Conservation (phyloP, 1,140 invertebrate genomes). For the Zaprionus vittiger region DNA sequence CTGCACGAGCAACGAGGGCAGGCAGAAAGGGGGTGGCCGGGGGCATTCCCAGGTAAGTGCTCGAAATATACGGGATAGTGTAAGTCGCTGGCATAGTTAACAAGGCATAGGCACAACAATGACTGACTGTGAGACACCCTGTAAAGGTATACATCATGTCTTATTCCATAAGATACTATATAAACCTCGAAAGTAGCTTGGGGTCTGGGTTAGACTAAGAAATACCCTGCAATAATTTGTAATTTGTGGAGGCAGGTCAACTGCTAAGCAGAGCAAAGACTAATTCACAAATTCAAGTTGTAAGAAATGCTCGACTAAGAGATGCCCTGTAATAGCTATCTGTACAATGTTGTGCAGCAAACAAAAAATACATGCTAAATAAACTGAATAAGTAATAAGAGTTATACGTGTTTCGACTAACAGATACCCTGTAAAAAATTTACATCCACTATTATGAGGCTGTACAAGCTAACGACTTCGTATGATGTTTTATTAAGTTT, state of each 20-base stretch:
- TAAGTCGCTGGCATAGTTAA: not conserved
- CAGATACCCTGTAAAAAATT: not conserved
- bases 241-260: too few species aligned
- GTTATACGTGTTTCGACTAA: too few species aligned
- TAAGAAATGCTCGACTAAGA: not conserved
- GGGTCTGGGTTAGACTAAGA: not conserved
- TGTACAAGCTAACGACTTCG: too few species aligned
- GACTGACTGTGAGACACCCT: not conserved
- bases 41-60: conserved; percentile 14
- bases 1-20: not conserved
- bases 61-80: conserved; percentile 10
- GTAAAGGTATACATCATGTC: not conserved
- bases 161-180: not conserved
- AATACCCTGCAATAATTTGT: not conserved
- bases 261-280: too few species aligned
- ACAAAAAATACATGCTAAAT: too few species aligned
- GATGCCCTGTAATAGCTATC: not conserved
- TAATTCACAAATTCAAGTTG: too few species aligned
- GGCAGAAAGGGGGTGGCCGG: not conserved
- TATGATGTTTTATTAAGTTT: too few species aligned
- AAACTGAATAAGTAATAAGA: too few species aligned
- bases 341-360: too few species aligned
- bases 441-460: too few species aligned
- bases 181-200: not conserved
- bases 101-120: not conserved